Evolutionary conservation across 2,797 vertebrate genomes (phyloP).

Genomic region (Sparus aurata): DNA sequence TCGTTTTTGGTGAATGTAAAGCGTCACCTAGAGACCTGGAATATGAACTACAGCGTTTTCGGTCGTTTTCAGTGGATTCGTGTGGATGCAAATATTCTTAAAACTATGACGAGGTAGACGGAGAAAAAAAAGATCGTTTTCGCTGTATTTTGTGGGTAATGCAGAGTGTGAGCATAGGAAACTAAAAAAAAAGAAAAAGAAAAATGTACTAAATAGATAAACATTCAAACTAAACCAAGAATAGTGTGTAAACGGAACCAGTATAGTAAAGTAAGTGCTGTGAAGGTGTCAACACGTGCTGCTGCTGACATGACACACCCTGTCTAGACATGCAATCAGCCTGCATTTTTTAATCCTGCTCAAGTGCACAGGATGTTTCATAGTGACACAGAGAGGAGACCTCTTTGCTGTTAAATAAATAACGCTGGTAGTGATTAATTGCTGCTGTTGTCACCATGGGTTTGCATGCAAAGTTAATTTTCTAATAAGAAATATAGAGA

Average conservation of each 20-base stretch:
- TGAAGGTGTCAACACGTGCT: conserved; percentile 17
- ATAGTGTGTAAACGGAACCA: conserved; percentile 3
- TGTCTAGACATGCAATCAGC: conserved; percentile 54
- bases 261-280: not conserved
- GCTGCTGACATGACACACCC: conserved; percentile 37
- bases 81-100: too few relatives aligned
- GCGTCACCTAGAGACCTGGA: too few relatives aligned
- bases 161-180: not conserved
- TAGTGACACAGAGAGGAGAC: conserved; percentile 9
- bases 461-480: not conserved
- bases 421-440: not conserved
- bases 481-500: not conserved
- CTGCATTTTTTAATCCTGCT: conserved; percentile 52
- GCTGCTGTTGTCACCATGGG: not conserved
- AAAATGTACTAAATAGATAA: not conserved
- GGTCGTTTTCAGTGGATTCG: too few relatives aligned
- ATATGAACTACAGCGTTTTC: too few relatives aligned
- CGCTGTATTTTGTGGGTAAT: not conserved
- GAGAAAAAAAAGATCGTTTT: too few relatives aligned
- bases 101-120: too few relatives aligned
- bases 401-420: conserved; percentile 28
- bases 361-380: conserved; percentile 43
- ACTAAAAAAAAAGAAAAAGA: not conserved
- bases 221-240: conserved; percentile 4
- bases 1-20: too few relatives aligned